phyloP scores from a whole-genome alignment of 2,113 vertebrate genomes.

The Serinus canaria region DNA sequence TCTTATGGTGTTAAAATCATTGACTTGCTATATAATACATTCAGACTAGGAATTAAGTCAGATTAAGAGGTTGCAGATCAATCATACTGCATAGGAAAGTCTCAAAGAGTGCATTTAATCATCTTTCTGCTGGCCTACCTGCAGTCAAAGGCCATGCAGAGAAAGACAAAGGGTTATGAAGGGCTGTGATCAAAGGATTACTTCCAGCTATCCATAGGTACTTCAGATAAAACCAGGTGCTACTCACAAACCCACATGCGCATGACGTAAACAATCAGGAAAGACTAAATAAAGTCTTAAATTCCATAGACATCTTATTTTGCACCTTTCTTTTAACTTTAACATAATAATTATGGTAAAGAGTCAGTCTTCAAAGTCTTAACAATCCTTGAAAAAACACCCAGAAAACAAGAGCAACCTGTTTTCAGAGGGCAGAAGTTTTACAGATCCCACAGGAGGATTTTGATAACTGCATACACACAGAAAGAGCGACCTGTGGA shows the following conservation, averaged over 20 bases:
- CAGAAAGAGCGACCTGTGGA: not conserved
- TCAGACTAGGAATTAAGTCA: not conserved
- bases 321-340: not conserved
- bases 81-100: not conserved
- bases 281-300: not conserved
- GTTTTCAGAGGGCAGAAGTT: not conserved
- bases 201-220: not conserved
- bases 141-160: not conserved
- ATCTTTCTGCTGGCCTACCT: not conserved
- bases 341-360: not conserved
- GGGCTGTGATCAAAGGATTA: not conserved
- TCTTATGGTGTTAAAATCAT: not conserved
- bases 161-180: not conserved
- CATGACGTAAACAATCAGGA: not conserved
- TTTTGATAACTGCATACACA: not conserved
- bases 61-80: slow-evolving; percentile 5
- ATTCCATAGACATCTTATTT: not conserved
- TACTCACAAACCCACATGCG: not conserved
- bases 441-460: not conserved
- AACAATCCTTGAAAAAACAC: not conserved
- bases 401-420: not conserved
- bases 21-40: not conserved
- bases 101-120: not conserved
- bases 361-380: not conserved
- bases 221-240: not conserved